These are phyloP conservation scores for Hypotaenidia okinawae DNA, from an alignment of 2,797 vertebrate genomes.

Conservation along the genomic window DNA sequence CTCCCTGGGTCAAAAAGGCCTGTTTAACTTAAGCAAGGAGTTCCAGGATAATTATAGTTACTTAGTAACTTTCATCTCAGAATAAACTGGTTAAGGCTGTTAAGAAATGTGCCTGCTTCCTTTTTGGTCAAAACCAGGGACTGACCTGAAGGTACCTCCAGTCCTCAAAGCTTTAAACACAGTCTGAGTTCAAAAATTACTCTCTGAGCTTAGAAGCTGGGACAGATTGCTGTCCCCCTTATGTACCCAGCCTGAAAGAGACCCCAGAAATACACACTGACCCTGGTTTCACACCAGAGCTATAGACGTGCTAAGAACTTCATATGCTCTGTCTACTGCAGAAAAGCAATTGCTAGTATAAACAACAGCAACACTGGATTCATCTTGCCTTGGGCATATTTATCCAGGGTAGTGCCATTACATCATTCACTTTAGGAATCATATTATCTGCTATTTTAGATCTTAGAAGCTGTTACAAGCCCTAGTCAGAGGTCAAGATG, in stretches of 20 bases:
- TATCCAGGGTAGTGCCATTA: slow-evolving; percentile 20
- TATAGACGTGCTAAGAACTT: not conserved
- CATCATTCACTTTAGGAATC: not conserved
- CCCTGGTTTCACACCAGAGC: slow-evolving; percentile 13
- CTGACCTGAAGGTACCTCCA: not conserved
- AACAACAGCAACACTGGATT: not conserved
- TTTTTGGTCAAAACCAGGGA: not conserved
- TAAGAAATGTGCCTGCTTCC: not conserved
- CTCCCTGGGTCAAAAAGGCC: slow-evolving; percentile 32
- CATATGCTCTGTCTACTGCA: not conserved
- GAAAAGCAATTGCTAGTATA: slow-evolving; percentile 4
- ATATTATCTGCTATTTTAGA: not conserved
- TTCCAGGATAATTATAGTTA: slow-evolving; percentile 56
- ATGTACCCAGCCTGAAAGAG: not conserved
- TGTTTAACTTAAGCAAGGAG: slow-evolving; percentile 36
- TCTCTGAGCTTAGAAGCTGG: not conserved
- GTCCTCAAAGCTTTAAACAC: not conserved
- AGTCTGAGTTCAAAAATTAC: not conserved
- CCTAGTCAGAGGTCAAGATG: slow-evolving; percentile 38
- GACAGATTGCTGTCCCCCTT: not conserved
- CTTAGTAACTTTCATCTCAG: slow-evolving; percentile 47
- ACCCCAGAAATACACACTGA: not conserved
- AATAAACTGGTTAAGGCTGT: not conserved
- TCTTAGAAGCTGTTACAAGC: not conserved
- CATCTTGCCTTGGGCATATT: slow-evolving; percentile 35